Evolutionary conservation across 2,888 invertebrate genomes (phyloP), one percentile per base, ranked within the genome.

Genomic region (Chrysodeixis includens): DNA sequence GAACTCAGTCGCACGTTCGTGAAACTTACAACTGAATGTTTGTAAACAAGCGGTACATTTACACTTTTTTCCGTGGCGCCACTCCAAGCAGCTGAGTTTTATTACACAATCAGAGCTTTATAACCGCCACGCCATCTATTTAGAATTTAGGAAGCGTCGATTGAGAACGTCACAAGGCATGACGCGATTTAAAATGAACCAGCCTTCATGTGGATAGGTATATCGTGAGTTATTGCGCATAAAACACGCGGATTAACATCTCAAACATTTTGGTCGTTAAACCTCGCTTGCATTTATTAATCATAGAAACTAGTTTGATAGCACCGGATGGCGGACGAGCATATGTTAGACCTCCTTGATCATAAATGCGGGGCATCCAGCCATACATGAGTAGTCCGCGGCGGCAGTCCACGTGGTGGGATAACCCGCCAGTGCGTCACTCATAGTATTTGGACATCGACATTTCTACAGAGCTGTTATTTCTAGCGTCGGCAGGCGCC

Each of bases 381-480:
- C 35, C 22, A 52, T 54, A 16, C 51, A 12, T 32, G 20, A 14
- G 56, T 0, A 59, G 49, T 51, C n/a, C 44, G 16, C 30, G 60
- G 10, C 44, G 60, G n/a, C 12, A 46, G 56, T 66, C 61, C 76
- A 79, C 78, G 80, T 79, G 80, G 73, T 71, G 86, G 85, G 83
- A 86, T 86, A 69, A 84, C 83, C 86, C 86, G 87, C 81, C 86
- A 81, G 78, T 86, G 86, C 86, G 86, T 88, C 90, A 90, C 79
- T 78, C 77, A 79, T 81, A 87, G 84, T 86, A 87, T 90, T 85
- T 88, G 88, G 86, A 83, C 88, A 88, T 90, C 91, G 93, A 92
- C 92, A 90, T 91, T 90, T 90, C 82, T 89, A 86, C 83, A 80
- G 83, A 85, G 89, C 88, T 85, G 90, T 90, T 93, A 93, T 94